Percentiles rank a stretch among this genome's conserved stretches.
These are phyloP conservation scores for Dicaeum eximium DNA, from an alignment of 2,113 vertebrate species.

Conservation along the genomic window DNA sequence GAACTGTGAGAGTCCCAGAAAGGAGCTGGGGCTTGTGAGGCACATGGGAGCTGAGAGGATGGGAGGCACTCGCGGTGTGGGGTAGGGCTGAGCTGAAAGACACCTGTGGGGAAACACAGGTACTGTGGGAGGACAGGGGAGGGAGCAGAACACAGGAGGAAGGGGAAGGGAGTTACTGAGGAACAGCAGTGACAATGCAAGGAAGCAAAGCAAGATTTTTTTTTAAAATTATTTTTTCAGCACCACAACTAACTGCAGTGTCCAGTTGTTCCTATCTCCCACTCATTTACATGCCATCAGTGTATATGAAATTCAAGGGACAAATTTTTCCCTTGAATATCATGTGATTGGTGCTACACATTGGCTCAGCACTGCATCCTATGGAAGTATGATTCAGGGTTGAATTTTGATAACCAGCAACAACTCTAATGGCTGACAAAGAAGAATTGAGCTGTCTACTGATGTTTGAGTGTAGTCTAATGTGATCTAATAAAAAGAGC, in stretches of 20 bases:
- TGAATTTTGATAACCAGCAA: not conserved
- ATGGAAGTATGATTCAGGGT: not conserved
- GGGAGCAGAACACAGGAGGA: not conserved
- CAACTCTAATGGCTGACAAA: not conserved
- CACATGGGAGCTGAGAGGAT: rapidly evolving
- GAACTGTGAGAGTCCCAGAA: not conserved
- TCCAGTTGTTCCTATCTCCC: not conserved
- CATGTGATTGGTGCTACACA: not conserved
- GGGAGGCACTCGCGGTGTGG: not conserved
- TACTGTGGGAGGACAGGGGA: not conserved
- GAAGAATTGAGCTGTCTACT: not conserved
- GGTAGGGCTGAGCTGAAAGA: not conserved
- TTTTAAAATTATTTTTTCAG: not conserved
- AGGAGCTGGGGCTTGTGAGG: not conserved
- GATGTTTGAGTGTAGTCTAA: not conserved
- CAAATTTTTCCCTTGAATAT: not conserved
- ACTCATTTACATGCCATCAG: not conserved
- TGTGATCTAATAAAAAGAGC: not conserved
- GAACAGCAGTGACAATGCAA: not conserved
- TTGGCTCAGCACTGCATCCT: not conserved
- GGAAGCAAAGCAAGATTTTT: not conserved
- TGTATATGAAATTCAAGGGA: not conserved
- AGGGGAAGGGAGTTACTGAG: not conserved
- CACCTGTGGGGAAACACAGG: not conserved
- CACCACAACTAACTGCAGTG: not conserved